A percentile compares a stretch with the other conserved stretches of the same genome.
Evolutionary conservation across 2,113 vertebrate genomes (phyloP).

Genomic region (Cairina moschata): DNA sequence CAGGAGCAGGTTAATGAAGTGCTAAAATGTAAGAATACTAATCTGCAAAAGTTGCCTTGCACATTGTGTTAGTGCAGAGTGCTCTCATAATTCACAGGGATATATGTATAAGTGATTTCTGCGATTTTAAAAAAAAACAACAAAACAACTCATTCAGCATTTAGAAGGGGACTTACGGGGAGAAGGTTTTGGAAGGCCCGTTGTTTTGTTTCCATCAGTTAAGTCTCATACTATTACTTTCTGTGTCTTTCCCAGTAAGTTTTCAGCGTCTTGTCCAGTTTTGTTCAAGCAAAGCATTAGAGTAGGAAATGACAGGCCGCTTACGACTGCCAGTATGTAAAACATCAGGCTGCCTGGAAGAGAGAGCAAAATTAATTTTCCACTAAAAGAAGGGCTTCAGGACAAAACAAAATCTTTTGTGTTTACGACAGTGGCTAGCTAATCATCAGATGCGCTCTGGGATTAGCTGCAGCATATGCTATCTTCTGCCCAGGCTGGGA

Average conservation of each 20-base stretch:
- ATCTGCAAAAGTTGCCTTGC: neutral
- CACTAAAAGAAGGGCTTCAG: neutral
- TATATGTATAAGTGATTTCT: neutral
- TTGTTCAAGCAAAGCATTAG: neutral
- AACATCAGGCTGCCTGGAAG: neutral
- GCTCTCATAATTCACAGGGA: neutral
- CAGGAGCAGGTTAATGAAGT: neutral
- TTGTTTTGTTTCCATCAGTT: neutral
- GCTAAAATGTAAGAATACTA: neutral
- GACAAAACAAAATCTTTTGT: neutral
- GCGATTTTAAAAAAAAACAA: neutral
- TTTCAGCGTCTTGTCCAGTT: neutral
- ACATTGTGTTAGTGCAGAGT: neutral
- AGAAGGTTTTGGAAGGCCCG: neutral
- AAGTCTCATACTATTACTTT: neutral
- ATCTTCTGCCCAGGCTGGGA: neutral
- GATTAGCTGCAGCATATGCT: neutral
- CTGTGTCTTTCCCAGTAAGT: neutral
- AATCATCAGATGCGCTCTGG: neutral
- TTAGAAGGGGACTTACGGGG: neutral
- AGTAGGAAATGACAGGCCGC: neutral
- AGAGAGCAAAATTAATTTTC: neutral
- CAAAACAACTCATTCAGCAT: neutral
- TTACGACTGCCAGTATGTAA: neutral
- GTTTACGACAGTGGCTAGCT: neutral